phyloP scores from a whole-genome alignment of 2,113 vertebrate genomes.

The Martes martes region DNA sequence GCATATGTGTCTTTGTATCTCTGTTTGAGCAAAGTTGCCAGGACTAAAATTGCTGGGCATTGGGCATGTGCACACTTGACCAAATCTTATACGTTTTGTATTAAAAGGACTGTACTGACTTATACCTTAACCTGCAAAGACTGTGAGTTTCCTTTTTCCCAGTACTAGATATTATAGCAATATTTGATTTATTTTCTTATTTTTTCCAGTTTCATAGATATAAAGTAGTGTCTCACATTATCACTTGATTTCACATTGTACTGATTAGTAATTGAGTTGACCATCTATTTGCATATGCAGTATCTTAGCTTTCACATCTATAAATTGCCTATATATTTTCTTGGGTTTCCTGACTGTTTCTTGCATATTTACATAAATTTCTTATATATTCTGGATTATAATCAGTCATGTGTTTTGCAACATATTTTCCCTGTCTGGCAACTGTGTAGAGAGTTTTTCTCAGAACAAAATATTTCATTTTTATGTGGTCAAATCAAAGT shows the following conservation, averaged over 20 bases:
- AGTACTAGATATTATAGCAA: background rate
- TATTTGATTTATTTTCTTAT: background rate
- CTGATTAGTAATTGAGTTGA: background rate
- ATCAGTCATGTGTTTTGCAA: background rate
- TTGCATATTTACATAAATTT: slow-evolving; percentile 3
- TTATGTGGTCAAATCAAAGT: background rate
- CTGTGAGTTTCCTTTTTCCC: background rate
- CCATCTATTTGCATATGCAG: background rate
- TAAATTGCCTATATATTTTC: background rate
- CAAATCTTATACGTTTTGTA: background rate
- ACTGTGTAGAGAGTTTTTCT: background rate
- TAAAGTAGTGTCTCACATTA: background rate
- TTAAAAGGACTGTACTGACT: background rate
- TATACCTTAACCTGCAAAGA: background rate
- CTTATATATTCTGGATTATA: background rate
- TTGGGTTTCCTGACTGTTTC: background rate
- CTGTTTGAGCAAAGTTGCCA: background rate
- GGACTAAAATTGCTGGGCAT: background rate
- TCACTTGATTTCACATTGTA: background rate
- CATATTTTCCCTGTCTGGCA: background rate
- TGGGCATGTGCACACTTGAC: background rate
- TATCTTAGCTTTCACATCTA: background rate
- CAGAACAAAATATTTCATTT: slow-evolving; percentile 27
- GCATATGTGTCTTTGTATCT: background rate
- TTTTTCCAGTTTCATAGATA: background rate